Base-by-base conservation (phyloP, 2,113 vertebrate genomes). In the Trochalopteron elliotii region DNA sequence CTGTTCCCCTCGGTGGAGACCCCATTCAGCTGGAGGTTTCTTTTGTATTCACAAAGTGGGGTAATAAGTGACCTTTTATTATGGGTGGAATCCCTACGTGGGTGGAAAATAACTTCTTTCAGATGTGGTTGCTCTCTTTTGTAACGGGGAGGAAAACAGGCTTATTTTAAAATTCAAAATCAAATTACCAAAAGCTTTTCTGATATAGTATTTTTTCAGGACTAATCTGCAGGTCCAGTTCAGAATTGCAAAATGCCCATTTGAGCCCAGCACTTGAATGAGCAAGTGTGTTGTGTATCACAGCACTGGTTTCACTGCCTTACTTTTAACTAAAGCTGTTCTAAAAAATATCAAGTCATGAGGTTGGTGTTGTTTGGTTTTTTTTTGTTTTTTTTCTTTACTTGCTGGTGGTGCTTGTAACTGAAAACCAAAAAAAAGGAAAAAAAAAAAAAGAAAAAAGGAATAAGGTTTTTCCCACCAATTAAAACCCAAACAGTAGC, bases 21-120 rank as follows among this genome's bases (percentile, higher is more conserved):
- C 90, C 87, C 88, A 78, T 96, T 96, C 94, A 93, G 83, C 77
- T 87, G 88, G 90, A 90, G 95, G 84, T 57, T 94, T 85, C 95
- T 83, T 96, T 96, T 93, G 93, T 93, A 72, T 80, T 92, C 39
- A 1, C 74, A 70, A 93, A 93, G 80, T 84, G 65, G 90, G 87
- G 70, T 53, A 89, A 87, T 89, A 87, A 74, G 90, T 87, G 71
- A 92, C 92, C 94, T 91, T 81, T 81, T 80, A 61, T 85, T 82
- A 50, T 30, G 78, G 64, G 68, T 65, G 69, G 50, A 87, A 71
- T 68, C 11, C 12, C 89, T 68, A 0, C 0, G 16, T 64, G 60
- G 50, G 31, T 76, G 79, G 76, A 87, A 82, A 93, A 83, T 30
- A 91, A 76, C 74, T 96, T 90, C 40, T 39, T 74, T 91, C 49